These are phyloP conservation scores for Priocnemis perturbator DNA, from an alignment of 2,888 invertebrate species.

Conservation along the genomic window DNA sequence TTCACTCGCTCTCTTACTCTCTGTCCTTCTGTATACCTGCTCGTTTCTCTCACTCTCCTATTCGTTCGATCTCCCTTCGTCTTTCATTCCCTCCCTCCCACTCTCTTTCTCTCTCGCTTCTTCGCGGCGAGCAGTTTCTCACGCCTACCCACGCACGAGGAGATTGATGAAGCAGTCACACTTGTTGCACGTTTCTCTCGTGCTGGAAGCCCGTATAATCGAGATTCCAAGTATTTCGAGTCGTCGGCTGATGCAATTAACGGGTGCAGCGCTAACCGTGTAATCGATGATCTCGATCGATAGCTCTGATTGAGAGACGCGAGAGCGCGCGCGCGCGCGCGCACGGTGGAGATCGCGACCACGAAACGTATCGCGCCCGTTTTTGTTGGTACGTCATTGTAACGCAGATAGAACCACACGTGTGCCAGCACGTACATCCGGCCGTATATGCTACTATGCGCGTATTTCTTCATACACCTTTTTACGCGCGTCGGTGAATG, in stretches of 20 bases:
- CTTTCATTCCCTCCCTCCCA: conserved; percentile 20
- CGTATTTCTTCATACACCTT: too few relatives aligned
- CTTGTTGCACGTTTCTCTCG: conserved; percentile 61
- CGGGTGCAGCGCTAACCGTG: conserved; percentile 20
- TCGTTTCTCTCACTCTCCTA: neutral
- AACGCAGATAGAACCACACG: too few relatives aligned
- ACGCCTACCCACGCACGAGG: conserved; percentile 60
- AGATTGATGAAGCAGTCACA: conserved; percentile 62
- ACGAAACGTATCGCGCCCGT: too few relatives aligned
- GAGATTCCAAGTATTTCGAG: conserved; percentile 42
- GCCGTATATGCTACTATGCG: too few relatives aligned
- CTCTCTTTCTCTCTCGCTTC: conserved; percentile 21
- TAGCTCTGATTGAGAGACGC: too few relatives aligned
- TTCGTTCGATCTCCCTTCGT: conserved; percentile 20
- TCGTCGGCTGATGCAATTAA: conserved; percentile 41
- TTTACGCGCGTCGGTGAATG: too few relatives aligned
- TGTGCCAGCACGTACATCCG: too few relatives aligned
- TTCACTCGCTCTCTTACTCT: conserved; percentile 41
- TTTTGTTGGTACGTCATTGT: too few relatives aligned
- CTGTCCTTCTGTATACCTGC: conserved; percentile 3
- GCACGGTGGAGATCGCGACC: too few relatives aligned
- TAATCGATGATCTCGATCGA: conserved; percentile 31
- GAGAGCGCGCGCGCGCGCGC: conserved; percentile 2
- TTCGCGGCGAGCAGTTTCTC: conserved; percentile 54
- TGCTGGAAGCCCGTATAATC: conserved; percentile 34